Conservation (phyloP, 2,888 invertebrate genomes). For the Lamproptera curius region DNA sequence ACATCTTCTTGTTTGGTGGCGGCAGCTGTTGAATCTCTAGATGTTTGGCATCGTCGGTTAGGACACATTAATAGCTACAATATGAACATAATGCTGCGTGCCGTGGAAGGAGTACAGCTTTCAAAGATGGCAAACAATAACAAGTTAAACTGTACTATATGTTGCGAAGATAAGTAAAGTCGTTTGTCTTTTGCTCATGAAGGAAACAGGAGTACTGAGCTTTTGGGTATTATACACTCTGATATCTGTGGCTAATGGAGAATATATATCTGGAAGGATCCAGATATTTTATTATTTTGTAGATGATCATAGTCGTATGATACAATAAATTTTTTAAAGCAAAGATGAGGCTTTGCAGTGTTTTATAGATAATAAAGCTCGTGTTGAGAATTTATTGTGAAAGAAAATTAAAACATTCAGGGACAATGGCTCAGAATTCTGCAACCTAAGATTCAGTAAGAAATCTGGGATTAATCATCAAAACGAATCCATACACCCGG, state of each 20-base stretch:
- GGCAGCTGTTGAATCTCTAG: conserved; percentile 8
- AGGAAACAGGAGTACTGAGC: no score
- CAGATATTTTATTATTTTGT: conserved; percentile 17
- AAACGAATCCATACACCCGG: no score
- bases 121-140: neutral
- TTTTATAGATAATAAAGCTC: neutral
- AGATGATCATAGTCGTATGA: conserved; percentile 15
- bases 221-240: no score
- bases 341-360: no score
- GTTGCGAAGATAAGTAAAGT: conserved; percentile 13
- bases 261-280: conserved; percentile 11
- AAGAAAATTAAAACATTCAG: neutral
- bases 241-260: no score
- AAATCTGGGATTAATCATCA: no score
- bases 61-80: neutral
- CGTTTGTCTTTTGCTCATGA: conserved; percentile 15
- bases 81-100: no score
- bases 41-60: conserved; percentile 13
- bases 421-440: neutral
- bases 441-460: no score
- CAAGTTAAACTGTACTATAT: conserved; percentile 13
- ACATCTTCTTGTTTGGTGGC: conserved; percentile 11
- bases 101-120: neutral
- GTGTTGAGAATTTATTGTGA: neutral
- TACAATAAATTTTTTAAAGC: no score